Conservation (phyloP, 2,888 invertebrate genomes). For the Calameuta pallipes region DNA sequence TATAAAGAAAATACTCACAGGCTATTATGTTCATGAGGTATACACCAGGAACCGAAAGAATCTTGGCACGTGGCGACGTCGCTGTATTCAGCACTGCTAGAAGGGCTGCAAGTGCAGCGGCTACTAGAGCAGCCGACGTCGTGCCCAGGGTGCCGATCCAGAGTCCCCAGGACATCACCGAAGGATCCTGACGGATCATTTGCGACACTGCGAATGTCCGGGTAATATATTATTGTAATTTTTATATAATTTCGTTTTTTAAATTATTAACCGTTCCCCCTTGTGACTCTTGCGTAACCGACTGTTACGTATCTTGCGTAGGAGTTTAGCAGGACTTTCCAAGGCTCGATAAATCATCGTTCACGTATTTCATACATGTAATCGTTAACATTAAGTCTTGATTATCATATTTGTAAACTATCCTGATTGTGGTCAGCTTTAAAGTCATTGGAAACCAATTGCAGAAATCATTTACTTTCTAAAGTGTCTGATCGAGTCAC, state of each 20-base stretch:
- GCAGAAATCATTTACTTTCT: background rate
- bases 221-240: background rate
- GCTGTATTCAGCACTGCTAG: slow-evolving; percentile 86
- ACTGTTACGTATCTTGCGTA: background rate
- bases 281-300: background rate
- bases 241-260: background rate
- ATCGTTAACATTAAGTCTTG: background rate
- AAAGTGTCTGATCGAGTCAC: background rate
- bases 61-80: slow-evolving; percentile 76
- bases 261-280: background rate
- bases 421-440: background rate
- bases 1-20: slow-evolving; percentile 68
- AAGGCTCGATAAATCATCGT: background rate
- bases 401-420: background rate
- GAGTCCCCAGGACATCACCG: slow-evolving; percentile 76
- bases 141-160: slow-evolving; percentile 83
- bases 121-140: slow-evolving; percentile 76
- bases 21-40: slow-evolving; percentile 83
- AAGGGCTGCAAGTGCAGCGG: slow-evolving; percentile 77
- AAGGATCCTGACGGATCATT: slow-evolving; percentile 73
- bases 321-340: background rate
- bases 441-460: background rate
- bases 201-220: slow-evolving; percentile 70
- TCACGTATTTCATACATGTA: no score
- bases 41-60: slow-evolving; percentile 77